Evolutionary conservation across 2,797 vertebrate species (phyloP).

Genomic region (Mastacembelus armatus): DNA sequence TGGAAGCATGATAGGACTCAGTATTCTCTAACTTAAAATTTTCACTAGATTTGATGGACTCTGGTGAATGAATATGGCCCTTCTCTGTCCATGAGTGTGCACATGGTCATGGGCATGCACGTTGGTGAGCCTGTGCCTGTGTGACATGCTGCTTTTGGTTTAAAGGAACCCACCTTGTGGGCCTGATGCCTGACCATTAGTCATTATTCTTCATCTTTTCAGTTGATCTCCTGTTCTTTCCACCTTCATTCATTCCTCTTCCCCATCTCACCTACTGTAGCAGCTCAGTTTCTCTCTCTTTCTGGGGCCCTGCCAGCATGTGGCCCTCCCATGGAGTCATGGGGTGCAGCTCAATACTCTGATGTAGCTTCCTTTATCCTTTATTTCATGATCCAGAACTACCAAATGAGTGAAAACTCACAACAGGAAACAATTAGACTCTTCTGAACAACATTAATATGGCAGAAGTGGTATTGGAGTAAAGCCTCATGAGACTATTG

Average conservation of each 20-base stretch:
- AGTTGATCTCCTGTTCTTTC: conserved; percentile 35
- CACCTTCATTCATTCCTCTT: conserved; percentile 31
- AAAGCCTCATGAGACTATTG: conserved; percentile 64
- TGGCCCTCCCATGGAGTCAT: conserved; percentile 63
- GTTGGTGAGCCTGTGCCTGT: conserved; percentile 76
- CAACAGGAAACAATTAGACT: conserved; percentile 16
- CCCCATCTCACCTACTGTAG: conserved; percentile 27
- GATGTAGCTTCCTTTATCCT: conserved; percentile 52
- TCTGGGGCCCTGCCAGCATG: conserved; percentile 68
- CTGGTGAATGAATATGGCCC: conserved; percentile 84
- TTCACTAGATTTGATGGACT: conserved; percentile 55
- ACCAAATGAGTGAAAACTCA: conserved; percentile 30
- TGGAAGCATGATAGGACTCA: conserved; percentile 9
- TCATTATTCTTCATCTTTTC: conserved; percentile 58
- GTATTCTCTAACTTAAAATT: conserved; percentile 11
- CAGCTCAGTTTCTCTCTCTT: conserved; percentile 46
- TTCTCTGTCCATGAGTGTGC: conserved; percentile 73
- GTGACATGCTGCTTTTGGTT: conserved; percentile 83
- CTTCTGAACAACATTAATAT: conserved; percentile 7
- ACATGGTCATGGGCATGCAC: conserved; percentile 79
- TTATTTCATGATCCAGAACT: conserved; percentile 29
- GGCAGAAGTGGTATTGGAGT: conserved; percentile 24
- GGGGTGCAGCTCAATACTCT: conserved; percentile 69
- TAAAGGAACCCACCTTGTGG: conserved; percentile 85
- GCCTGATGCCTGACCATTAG: conserved; percentile 75